Base-by-base conservation (phyloP, 2,113 vertebrate genomes). In the Polypterus senegalus region DNA sequence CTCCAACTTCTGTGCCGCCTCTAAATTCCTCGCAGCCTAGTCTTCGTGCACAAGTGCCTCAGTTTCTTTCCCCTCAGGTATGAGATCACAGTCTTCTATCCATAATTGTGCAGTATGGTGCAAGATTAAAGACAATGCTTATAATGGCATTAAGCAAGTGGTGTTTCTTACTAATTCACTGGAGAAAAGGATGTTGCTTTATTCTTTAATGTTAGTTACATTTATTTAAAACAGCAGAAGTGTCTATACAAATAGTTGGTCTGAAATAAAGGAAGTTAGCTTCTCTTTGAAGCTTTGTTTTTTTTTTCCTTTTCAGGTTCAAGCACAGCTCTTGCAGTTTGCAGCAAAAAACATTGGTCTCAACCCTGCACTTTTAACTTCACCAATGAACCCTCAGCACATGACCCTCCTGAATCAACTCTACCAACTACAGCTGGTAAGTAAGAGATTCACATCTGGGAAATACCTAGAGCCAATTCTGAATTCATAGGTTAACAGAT, bases 271-370 rank as follows among this genome's bases (percentile, higher is more conserved):
- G 27, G 27, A 27, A 27, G 27, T 27, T 27, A 27, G 27, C 27
- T 27, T 27, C 27, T 3, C 3, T n/a, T 53, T 51, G 7, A 10
- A 48, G 7, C 0, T 65, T 1, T 63, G n/a, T n/a, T n/a, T n/a
- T 27, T 27, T 49, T 63, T 4, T 66, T 3, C 9, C 57, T 58
- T 4, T 61, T 54, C 71, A 98, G 95, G 95, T 98, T 93, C 95
- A 98, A 98, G 93, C 95, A 97, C 95, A 98, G 91, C 95, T 98
- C 92, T 94, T 98, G 90, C 95, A 98, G 89, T 98, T 98, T 92
- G 95, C 95, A 91, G 95, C 95, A 94, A 98, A 98, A 97, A 98
- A 97, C 89, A 97, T 97, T 93, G 96, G 96, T 92, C 92, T 98
- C 89, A 98, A 95, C 85, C 96, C 96, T 97, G 94, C 96, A 98